These are phyloP conservation scores for Leistus spinibarbis DNA, from an alignment of 2,888 invertebrate genomes.

Conservation along the genomic window DNA sequence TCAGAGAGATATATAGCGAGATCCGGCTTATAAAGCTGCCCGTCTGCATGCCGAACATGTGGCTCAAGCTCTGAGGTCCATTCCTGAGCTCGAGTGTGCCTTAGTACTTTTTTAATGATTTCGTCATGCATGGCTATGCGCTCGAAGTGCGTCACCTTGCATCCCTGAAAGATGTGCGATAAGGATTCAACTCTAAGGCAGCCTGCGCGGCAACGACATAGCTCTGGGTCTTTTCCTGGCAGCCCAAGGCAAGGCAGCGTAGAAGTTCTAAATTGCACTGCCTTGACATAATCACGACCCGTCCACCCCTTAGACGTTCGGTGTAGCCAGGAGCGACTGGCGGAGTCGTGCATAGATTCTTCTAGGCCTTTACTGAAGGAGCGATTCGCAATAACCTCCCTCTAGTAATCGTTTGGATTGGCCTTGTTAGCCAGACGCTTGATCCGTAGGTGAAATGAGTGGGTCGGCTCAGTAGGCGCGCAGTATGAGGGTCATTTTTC, in stretches of 20 bases:
- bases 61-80: conserved; percentile 7
- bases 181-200: conserved; percentile 38
- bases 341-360: conserved; percentile 32
- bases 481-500: no score
- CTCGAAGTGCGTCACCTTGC: conserved; percentile 41
- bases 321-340: conserved; percentile 42
- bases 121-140: conserved; percentile 41
- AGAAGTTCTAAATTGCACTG: conserved; percentile 38
- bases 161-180: conserved; percentile 42
- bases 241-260: conserved; percentile 39
- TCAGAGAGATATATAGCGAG: conserved; percentile 2
- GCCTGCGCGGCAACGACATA: conserved; percentile 30
- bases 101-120: background rate
- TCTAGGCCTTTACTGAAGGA: conserved; percentile 36
- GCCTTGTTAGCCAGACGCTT: background rate
- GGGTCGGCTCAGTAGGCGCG: no score
- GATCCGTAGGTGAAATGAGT: no score
- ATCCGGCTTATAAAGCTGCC: conserved; percentile 6
- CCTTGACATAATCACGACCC: conserved; percentile 40
- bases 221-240: conserved; percentile 30
- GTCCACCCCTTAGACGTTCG: conserved; percentile 41
- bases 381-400: background rate
- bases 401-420: conserved; percentile 4
- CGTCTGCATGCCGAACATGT: background rate
- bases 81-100: background rate